These are phyloP conservation scores for Lerista edwardsae DNA, from an alignment of 2,797 vertebrate species.

Conservation along the genomic window DNA sequence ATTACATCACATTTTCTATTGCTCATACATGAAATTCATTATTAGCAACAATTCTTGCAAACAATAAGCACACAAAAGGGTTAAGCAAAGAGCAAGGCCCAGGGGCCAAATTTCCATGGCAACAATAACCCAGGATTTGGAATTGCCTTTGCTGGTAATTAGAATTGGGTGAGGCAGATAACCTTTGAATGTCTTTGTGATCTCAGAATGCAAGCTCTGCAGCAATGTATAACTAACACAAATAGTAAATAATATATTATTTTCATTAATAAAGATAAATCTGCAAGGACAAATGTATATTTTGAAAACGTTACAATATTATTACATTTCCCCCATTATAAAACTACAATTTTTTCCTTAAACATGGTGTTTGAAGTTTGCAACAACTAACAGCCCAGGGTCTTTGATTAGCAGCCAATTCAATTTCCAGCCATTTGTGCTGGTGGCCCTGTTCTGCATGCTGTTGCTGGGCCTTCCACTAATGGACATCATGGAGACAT, in stretches of 20 bases:
- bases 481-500: too few species aligned
- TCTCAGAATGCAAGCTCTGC: neutral
- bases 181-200: neutral
- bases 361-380: neutral
- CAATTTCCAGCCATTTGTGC: too few species aligned
- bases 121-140: neutral
- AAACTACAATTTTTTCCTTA: neutral
- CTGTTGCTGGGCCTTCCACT: neutral
- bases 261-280: neutral
- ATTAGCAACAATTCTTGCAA: neutral
- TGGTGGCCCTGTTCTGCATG: too few species aligned
- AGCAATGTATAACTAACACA: neutral
- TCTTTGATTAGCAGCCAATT: neutral
- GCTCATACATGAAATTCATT: neutral
- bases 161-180: conserved; percentile 13
- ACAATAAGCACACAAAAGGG: neutral
- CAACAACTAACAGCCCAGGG: neutral
- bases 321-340: neutral
- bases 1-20: neutral
- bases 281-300: neutral
- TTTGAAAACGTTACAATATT: neutral
- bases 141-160: neutral
- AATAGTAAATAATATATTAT: neutral
- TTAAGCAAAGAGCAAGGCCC: neutral
- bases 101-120: conserved; percentile 2